These are phyloP conservation scores for Brachyhypopomus gauderio DNA, from an alignment of 2,113 vertebrate genomes.

Conservation along the genomic window DNA sequence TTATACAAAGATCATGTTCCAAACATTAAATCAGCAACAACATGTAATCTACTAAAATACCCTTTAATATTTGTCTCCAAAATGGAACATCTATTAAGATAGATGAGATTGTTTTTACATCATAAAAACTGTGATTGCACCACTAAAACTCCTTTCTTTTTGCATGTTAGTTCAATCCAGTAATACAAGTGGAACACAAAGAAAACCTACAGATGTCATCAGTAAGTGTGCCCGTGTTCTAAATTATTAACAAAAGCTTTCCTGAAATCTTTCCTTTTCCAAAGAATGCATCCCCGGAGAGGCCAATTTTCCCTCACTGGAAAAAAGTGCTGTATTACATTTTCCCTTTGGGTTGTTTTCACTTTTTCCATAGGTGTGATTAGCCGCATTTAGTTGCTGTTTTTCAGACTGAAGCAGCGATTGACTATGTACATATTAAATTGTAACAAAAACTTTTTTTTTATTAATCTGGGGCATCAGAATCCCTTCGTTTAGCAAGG, in stretches of 20 bases:
- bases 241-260: slow-evolving; percentile 50
- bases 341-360: slow-evolving; percentile 53
- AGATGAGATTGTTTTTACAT: background rate
- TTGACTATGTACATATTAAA: slow-evolving; percentile 51
- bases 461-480: background rate
- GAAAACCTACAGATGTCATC: slow-evolving; percentile 68
- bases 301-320: background rate
- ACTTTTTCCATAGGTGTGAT: slow-evolving; percentile 39
- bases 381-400: slow-evolving; percentile 38
- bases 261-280: slow-evolving; percentile 30
- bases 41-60: no score
- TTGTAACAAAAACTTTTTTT: slow-evolving; percentile 52
- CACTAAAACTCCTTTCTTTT: slow-evolving; percentile 39
- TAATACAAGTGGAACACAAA: slow-evolving; percentile 67
- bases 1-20: no score
- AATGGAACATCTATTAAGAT: no score
- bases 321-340: slow-evolving; percentile 17
- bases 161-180: slow-evolving; percentile 77
- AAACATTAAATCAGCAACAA: no score
- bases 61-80: no score
- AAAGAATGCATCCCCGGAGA: background rate
- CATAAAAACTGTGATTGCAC: background rate
- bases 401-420: slow-evolving; percentile 36
- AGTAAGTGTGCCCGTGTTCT: slow-evolving; percentile 73
- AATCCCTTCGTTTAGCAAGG: background rate